A percentile compares a stretch with the other conserved stretches of the same genome.
Evolutionary conservation across 2,797 vertebrate genomes (phyloP).

Genomic region (Tapirus indicus): DNA sequence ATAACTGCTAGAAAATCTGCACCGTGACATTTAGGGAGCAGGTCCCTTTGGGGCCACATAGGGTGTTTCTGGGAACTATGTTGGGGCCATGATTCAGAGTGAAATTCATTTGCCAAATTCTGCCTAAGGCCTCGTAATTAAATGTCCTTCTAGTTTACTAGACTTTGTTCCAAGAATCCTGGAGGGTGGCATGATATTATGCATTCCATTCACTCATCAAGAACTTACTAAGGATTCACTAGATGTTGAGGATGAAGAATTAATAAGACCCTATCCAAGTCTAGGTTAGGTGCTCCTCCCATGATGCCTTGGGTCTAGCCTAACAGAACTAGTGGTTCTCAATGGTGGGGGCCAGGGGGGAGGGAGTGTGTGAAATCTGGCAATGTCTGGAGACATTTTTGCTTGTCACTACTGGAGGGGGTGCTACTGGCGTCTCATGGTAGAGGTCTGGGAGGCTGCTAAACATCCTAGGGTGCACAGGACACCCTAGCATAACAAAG

Average conservation of each 20-base stretch:
- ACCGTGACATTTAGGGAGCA: neutral
- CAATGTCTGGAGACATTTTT: neutral
- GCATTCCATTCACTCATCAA: neutral
- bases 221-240: neutral
- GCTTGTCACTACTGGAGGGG: neutral
- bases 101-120: neutral
- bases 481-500: neutral
- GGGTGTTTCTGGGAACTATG: neutral
- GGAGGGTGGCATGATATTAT: neutral
- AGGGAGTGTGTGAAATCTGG: neutral
- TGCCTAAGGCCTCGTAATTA: neutral
- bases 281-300: neutral
- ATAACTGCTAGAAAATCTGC: constrained; percentile 38
- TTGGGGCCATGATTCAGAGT: neutral
- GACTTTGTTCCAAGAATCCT: neutral
- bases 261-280: neutral
- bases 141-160: neutral
- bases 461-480: neutral
- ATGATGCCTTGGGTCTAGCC: neutral
- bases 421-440: neutral
- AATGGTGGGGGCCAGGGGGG: rapidly evolving
- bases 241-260: neutral
- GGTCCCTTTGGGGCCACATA: neutral
- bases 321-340: neutral
- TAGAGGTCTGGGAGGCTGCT: neutral